Conservation (phyloP, 2,888 invertebrate genomes). For the Acanthococcus lagerstroemiae region DNA sequence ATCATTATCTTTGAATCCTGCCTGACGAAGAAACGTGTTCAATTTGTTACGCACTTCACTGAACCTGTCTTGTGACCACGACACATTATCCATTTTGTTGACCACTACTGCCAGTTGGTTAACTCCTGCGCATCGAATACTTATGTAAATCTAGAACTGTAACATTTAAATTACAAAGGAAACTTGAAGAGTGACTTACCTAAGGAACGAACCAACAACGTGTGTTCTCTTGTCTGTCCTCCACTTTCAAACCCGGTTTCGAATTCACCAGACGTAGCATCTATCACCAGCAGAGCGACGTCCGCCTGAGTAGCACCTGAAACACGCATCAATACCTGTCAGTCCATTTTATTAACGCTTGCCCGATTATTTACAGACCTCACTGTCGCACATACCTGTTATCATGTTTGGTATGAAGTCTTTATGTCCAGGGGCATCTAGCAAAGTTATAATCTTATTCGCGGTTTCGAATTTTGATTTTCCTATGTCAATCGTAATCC, state of each 20-base stretch:
- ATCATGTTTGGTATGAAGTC: conserved; percentile 99
- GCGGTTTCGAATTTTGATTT: conserved; percentile 84
- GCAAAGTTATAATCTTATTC: conserved; percentile 64
- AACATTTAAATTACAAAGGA: not conserved
- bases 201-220: conserved; percentile 73
- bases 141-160: too few species aligned
- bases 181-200: conserved; percentile 44
- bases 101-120: conserved; percentile 88
- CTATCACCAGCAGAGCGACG: conserved; percentile 90
- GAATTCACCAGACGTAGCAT: conserved; percentile 93
- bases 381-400: conserved; percentile 49
- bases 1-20: conserved; percentile 78
- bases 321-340: not conserved
- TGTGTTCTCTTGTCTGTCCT: conserved; percentile 96
- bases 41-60: conserved; percentile 77
- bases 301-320: conserved; percentile 93
- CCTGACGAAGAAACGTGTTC: conserved; percentile 73
- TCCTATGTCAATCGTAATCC: conserved; percentile 98
- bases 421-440: conserved; percentile 98
- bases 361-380: too few species aligned
- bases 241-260: conserved; percentile 97
- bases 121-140: conserved; percentile 56
- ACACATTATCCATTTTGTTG: conserved; percentile 93
- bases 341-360: not conserved
- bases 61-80: conserved; percentile 86